Evolutionary conservation across 2,888 invertebrate genomes (phyloP).

Genomic region (Epistrophella euchroma): DNA sequence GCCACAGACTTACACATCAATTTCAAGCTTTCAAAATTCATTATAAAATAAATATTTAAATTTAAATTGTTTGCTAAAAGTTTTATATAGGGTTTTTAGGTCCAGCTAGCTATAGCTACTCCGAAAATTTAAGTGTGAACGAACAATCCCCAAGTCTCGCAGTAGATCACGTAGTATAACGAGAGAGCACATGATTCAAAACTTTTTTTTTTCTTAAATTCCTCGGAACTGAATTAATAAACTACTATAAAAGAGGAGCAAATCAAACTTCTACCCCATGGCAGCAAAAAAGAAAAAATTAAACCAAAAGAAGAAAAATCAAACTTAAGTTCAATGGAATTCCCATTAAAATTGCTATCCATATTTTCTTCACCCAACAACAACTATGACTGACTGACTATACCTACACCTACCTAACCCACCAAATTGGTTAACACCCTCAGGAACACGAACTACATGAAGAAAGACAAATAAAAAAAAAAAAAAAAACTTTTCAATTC

Average conservation of each 20-base stretch:
- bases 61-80: too few relatives aligned
- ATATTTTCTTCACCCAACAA: slow-evolving; percentile 37
- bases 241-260: slow-evolving; percentile 8
- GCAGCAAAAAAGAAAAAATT: background rate
- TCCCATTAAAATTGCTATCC: slow-evolving; percentile 58
- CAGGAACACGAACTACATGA: slow-evolving; percentile 25
- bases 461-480: background rate
- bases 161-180: slow-evolving; percentile 41
- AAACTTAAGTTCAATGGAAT: slow-evolving; percentile 69
- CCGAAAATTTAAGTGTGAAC: background rate
- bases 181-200: slow-evolving; percentile 39
- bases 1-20: too few relatives aligned
- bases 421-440: slow-evolving; percentile 4
- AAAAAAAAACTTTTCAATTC: slow-evolving; percentile 46
- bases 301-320: slow-evolving; percentile 35
- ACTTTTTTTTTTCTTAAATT: slow-evolving; percentile 42
- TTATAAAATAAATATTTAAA: too few relatives aligned
- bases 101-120: background rate
- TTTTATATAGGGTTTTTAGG: too few relatives aligned
- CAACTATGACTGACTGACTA: background rate
- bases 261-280: slow-evolving; percentile 38
- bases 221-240: slow-evolving; percentile 51
- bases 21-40: too few relatives aligned
- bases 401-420: background rate
- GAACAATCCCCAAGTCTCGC: background rate